Base-by-base conservation (phyloP, 1,140 invertebrate species). In the Arctopsyche grandis region DNA sequence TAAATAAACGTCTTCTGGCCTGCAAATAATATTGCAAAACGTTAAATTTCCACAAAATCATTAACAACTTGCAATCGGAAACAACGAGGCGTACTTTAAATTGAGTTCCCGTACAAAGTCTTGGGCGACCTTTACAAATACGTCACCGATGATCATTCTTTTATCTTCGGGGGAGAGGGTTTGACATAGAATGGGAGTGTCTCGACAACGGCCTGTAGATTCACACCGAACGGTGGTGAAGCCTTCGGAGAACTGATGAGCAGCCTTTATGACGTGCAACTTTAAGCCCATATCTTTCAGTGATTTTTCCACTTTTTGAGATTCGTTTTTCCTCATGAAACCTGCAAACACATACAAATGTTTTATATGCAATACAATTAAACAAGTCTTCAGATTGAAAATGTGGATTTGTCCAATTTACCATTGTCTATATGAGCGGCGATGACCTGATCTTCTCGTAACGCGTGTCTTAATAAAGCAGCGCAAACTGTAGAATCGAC, bases 401-500 rank as follows among this genome's bases (percentile, higher is more conserved):
- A 69, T 16, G 0, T n/a, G n/a, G n/a, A n/a, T 44, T 16, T 7
- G 5, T 58, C 1, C 10, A 29, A 75, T 73, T 83, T 83, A 90
- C 89, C 98, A 89, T 99, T 99, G 87, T 99, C 98, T 83, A 99
- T 98, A 88, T 99, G 98, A 79, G 99, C 91, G 46, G 97, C 97
- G 84, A 99, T 96, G 21, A 99, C 92, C 89, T 99, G 96, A 83
- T 98, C 95, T 82, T 94, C 92, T 80, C 91, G 90, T 22, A 99
- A 89, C 9, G 98, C 97, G 87, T 95, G 95, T 85, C 96, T 93
- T 63, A 99, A 89, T 48, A 99, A 88, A 16, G 98, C 98, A 24
- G 98, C 97, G 90, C 98, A 99, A 9, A 99, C 98, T 63, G 98
- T 97, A 0, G 98, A 99, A 88, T 99, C 98, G 9, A 99, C 98